Base-by-base conservation (phyloP, 2,888 invertebrate species). In the Abrostola triplasia region DNA sequence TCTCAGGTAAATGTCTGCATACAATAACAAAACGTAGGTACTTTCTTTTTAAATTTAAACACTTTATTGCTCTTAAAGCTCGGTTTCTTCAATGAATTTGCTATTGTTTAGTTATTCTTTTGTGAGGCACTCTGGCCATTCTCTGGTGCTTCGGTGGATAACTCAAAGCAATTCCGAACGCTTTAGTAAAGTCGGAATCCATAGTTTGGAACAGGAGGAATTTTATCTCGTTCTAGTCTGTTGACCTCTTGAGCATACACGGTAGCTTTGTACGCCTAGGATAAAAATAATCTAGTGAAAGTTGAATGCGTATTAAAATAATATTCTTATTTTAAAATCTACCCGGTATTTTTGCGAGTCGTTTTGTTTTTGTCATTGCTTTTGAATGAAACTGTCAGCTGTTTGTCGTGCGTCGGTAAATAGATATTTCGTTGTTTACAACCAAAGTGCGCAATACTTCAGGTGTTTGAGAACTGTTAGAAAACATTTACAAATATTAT, bases 281-380 rank as follows among this genome's bases (percentile, higher is more conserved):
- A 77, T 77, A 77, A 80, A 80, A 82, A 82, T 82, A 76, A 77
- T 75, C 69, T 59, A 84, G 82, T 80, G 84, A 85, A 86, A 84
- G 85, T 83, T 72, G 47, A 61, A 51, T 66, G 68, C 67, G 66
- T 63, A 71, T 70, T 66, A 67, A 35, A 73, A 65, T 58, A 68
- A 61, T 64, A 59, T 67, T 61, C 61, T 55, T 54, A 24, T 24
- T 24, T 24, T 24, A 24, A 24, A 24, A 24, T 24, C 24, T 24
- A 24, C 4, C 24, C 24, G 24, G 24, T 24, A 24, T 24, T 24
- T 24, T 24, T 24, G 24, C 24, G 24, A 24, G 24, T 24, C 24
- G 24, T 24, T 37, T 56, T 44, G 41, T 51, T 44, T 48, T 13
- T 52, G 44, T 7, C 24, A 49, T n/a, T 52, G 24, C 36, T 57